These are phyloP conservation scores for Apis cerana DNA, from an alignment of 1,140 invertebrate species.

Conservation along the genomic window DNA sequence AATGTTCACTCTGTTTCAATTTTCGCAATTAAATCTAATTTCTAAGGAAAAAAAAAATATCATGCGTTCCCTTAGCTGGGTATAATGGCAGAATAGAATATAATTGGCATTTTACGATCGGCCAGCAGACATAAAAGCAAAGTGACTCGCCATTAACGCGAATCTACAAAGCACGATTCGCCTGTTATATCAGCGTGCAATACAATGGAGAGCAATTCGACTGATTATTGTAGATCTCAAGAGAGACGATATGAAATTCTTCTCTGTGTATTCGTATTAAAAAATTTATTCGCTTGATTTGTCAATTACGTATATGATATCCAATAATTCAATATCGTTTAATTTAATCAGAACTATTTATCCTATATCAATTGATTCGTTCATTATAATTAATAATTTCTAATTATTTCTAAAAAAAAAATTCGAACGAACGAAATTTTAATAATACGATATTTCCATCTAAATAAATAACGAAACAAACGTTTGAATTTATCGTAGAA, in stretches of 20 bases:
- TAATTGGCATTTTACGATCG: slow-evolving; percentile 13
- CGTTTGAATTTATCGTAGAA: not conserved
- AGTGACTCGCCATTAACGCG: not conserved
- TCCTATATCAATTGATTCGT: not conserved
- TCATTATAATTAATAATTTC: not conserved
- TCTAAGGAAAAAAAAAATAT: not conserved
- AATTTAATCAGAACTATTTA: not conserved
- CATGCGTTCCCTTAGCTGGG: not conserved
- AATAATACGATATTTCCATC: not conserved
- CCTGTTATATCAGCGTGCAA: not conserved
- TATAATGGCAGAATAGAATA: not conserved
- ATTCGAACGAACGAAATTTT: not conserved
- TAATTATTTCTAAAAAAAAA: not conserved
- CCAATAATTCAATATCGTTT: not conserved
- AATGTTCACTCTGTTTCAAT: not conserved
- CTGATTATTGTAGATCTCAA: not conserved
- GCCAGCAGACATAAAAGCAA: not conserved
- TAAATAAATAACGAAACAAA: not conserved
- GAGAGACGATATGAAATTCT: not conserved
- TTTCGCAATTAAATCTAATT: not conserved
- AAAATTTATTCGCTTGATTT: not conserved
- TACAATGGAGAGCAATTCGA: slow-evolving; percentile 8
- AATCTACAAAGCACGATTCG: not conserved
- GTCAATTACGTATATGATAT: not conserved
- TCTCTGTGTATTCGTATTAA: not conserved